Percentiles rank a stretch among this genome's conserved stretches.
Conservation (phyloP, 2,113 vertebrate species). For the Daboia siamensis region DNA sequence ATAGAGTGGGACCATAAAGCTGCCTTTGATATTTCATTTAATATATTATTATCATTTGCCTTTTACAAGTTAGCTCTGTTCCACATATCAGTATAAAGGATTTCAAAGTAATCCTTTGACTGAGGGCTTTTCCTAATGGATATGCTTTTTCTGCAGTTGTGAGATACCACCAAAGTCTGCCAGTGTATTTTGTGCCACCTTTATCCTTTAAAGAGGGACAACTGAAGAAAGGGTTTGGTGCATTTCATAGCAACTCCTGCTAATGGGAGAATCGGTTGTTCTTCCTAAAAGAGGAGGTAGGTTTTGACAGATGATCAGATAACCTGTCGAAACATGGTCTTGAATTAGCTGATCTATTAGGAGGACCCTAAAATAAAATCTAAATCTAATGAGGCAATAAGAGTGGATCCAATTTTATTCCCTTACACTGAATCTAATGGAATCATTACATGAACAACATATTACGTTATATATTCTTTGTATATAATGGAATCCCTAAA, state of each 20-base stretch:
- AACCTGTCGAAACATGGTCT: not conserved
- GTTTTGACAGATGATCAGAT: not conserved
- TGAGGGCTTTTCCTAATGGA: not conserved
- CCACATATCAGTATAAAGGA: not conserved
- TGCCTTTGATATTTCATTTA: constrained; percentile 29
- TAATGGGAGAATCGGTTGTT: not conserved
- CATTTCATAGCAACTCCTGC: not conserved
- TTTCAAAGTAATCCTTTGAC: not conserved
- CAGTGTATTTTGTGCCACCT: not conserved
- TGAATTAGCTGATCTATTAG: not conserved
- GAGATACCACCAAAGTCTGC: not conserved
- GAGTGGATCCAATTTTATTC: not conserved
- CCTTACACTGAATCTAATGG: not conserved
- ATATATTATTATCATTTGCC: constrained; percentile 9
- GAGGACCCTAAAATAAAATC: not conserved
- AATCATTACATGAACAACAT: not conserved
- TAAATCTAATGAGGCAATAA: not conserved
- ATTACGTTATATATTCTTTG: not conserved
- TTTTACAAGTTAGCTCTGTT: not conserved
- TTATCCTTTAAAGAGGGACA: no score
- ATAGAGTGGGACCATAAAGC: constrained; percentile 6
- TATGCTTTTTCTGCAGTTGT: not conserved
- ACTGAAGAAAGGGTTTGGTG: not conserved
- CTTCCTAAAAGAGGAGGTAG: not conserved
- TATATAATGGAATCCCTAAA: not conserved